Base-by-base conservation (phyloP, 2,113 vertebrate species). In the Caretta caretta region DNA sequence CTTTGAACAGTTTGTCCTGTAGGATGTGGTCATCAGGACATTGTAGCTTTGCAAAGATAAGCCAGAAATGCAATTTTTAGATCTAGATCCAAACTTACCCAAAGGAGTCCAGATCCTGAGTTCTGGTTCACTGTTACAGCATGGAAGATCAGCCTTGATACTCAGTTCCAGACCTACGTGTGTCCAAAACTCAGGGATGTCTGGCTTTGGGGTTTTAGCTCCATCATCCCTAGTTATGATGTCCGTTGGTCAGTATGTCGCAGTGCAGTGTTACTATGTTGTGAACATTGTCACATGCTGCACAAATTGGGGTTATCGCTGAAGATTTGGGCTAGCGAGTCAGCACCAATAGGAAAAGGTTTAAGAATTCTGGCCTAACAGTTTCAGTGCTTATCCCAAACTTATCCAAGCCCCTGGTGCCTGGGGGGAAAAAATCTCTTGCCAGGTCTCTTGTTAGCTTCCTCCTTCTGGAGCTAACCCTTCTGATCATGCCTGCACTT, bases 391-490 rank as follows among this genome's bases (percentile, higher is more conserved):
- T 78, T 27, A 27, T 46, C 25, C 42, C 75, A 46, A 78, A 14
- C 12, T 48, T 25, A 78, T 46, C 22, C 75, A 78, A 27, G 59
- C 22, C 88, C 76, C 1, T 51, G 31, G 72, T 87, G 93, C 24
- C 80, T 90, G 51, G 27, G 56, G 42, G 62, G 51, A 22, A 78
- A 69, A 75, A 75, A 49, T 38, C 29, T 48, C 59, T 48, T 83
- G 90, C 88, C 24, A 49, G 90, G 69, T 69, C 90, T 83, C 84
- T 94, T 87, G 35, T 50, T 91, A 85, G 80, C 80, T 90, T 89
- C 69, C 89, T 78, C 59, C 19, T 89, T 72, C 76, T 86, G 54
- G 91, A 84, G 82, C 88, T 94, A 46, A 86, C 84, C 93, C 50
- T 93, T 84, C 76, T 80, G 69, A 96, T 93, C 84, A 72, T 69